Evolutionary conservation across 2,113 vertebrate species (phyloP).

Genomic region (Cyprinodon variegatus): DNA sequence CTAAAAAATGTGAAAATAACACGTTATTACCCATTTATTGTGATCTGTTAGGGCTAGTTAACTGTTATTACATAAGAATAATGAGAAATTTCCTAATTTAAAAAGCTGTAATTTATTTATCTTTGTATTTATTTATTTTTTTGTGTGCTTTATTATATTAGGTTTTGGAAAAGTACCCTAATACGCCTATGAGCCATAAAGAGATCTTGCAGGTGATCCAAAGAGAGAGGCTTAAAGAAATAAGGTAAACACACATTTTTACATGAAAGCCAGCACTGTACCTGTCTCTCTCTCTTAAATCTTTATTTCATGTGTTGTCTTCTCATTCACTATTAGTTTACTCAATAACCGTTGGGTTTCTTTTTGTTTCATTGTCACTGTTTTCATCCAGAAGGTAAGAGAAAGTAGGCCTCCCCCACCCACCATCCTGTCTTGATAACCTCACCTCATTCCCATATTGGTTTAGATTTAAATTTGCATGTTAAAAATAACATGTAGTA

Average conservation of each 20-base stretch:
- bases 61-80: not conserved
- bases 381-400: slow-evolving; percentile 87
- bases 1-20: not conserved
- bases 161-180: slow-evolving; percentile 98
- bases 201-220: slow-evolving; percentile 99
- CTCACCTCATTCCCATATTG: slow-evolving; percentile 63
- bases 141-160: slow-evolving; percentile 55
- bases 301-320: slow-evolving; percentile 29
- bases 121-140: not conserved
- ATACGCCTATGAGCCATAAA: slow-evolving; percentile 99
- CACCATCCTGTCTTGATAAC: slow-evolving; percentile 49
- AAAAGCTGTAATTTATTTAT: not conserved
- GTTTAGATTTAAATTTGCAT: slow-evolving; percentile 69
- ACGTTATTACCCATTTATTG: not conserved
- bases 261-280: not conserved
- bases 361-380: slow-evolving; percentile 79
- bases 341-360: slow-evolving; percentile 75
- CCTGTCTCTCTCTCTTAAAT: slow-evolving; percentile 16
- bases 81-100: not conserved
- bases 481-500: slow-evolving; percentile 71
- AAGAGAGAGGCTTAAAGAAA: slow-evolving; percentile 95
- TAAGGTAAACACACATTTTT: slow-evolving; percentile 84
- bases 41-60: too few species aligned
- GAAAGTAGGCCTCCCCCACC: slow-evolving; percentile 46
- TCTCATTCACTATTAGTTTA: slow-evolving; percentile 41